Evolutionary conservation across 2,888 invertebrate genomes (phyloP).

Genomic region (Drosophila phalerata): DNA sequence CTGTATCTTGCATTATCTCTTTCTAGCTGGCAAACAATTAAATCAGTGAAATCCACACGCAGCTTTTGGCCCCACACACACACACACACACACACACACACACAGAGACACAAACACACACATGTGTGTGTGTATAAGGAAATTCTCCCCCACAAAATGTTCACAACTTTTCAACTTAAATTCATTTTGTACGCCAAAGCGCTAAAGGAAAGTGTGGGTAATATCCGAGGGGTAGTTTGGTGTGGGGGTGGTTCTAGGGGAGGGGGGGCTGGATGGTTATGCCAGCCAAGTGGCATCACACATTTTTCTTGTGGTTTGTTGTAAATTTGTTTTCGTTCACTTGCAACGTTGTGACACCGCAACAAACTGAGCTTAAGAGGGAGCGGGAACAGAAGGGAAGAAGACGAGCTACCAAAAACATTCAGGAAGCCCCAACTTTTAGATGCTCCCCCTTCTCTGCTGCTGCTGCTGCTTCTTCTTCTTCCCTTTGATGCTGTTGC

Average conservation of each 20-base stretch:
- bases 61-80: conserved; percentile 52
- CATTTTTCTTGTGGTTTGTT: conserved; percentile 78
- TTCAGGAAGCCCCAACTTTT: conserved; percentile 61
- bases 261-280: conserved; percentile 8
- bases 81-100: neutral
- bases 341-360: conserved; percentile 77
- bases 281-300: conserved; percentile 73
- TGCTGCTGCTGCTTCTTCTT: neutral
- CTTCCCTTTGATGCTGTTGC: neutral
- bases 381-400: too few species aligned
- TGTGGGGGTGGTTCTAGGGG: neutral
- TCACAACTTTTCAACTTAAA: conserved; percentile 81
- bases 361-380: conserved; percentile 25
- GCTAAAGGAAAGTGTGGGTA: conserved; percentile 50
- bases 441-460: conserved; percentile 16
- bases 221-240: neutral
- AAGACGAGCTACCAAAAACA: conserved; percentile 25
- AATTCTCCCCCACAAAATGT: conserved; percentile 66
- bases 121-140: neutral
- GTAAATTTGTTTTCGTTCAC: conserved; percentile 80
- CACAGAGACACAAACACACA: neutral
- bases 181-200: conserved; percentile 71
- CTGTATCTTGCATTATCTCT: conserved; percentile 7
- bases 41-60: conserved; percentile 80
- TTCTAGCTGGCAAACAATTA: conserved; percentile 68